Percentiles rank a stretch among this genome's conserved stretches.
These are phyloP conservation scores for Globia sparganii DNA, from an alignment of 2,888 invertebrate species.

Conservation along the genomic window DNA sequence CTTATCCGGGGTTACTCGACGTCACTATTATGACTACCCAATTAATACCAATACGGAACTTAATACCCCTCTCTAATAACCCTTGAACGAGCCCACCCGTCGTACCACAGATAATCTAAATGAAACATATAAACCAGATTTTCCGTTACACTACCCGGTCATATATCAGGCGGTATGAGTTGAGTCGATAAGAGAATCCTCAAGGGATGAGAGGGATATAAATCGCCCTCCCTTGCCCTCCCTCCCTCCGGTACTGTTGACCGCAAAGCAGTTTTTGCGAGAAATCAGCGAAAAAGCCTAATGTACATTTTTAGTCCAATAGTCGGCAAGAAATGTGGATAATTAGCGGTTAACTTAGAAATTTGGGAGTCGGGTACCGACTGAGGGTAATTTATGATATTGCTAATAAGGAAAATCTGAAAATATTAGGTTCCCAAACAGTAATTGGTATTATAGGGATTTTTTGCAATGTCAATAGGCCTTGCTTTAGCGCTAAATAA, in stretches of 20 bases:
- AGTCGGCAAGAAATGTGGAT: conserved; percentile 54
- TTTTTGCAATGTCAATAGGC: too few species aligned
- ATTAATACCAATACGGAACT: conserved; percentile 40
- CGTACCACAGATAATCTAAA: conserved; percentile 69
- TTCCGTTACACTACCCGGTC: conserved; percentile 68
- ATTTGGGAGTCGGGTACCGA: conserved; percentile 22
- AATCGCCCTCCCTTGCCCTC: conserved; percentile 68
- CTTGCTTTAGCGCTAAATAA: too few species aligned
- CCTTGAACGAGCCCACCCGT: conserved; percentile 21
- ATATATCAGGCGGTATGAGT: conserved; percentile 79
- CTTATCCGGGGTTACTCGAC: not conserved
- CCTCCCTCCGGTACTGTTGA: conserved; percentile 63
- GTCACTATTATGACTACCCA: conserved; percentile 15
- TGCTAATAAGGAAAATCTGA: conserved; percentile 4
- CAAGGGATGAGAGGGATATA: conserved; percentile 77
- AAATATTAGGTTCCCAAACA: conserved; percentile 3
- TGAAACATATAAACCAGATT: conserved; percentile 74
- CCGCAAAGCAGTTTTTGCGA: conserved; percentile 66
- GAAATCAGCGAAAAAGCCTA: conserved; percentile 65
- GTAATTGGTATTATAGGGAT: not conserved
- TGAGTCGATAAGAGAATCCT: conserved; percentile 78
- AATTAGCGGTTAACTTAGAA: conserved; percentile 53
- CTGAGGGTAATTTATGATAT: conserved; percentile 36
- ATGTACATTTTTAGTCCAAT: conserved; percentile 58
- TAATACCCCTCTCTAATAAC: conserved; percentile 18